Base-by-base conservation (phyloP, 2,797 vertebrate species). In the Clangula hyemalis region DNA sequence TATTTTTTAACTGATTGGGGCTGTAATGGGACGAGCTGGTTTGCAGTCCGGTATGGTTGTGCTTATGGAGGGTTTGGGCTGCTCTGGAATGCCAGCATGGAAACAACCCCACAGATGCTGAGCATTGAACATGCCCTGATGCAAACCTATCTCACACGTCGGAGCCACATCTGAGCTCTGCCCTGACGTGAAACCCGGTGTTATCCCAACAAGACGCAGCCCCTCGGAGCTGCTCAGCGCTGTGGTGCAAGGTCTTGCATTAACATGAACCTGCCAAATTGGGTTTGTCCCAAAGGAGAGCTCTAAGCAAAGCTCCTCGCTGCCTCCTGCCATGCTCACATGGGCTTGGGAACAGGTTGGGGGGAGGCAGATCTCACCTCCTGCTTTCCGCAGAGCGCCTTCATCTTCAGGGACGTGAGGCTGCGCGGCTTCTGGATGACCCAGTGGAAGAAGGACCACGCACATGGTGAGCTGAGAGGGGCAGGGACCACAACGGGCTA, bases 401-500 rank as follows among this genome's bases (percentile, higher is more conserved):
- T 99, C 79, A 99, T 99, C 94, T 99, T 99, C 94, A 99, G 98
- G 89, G 98, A 99, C 39, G 95, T 99, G 88, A 98, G 97, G 91
- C 96, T 99, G 85, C 97, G 98, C 0, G 99, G 99, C 12, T 99
- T 99, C 97, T 99, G 99, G 99, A 97, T 99, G 93, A 99, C 99
- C 2, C 98, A 98, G 82, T 99, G 99, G 99, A 99, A 98, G 94
- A 98, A 94, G 95, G 97, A 98, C 34, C 98, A 99, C 1, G 94
- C 96, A 3, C 96, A 97, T 9, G 98, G 99, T 99, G 89, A 51
- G 49, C 49, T 51, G 49, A 49, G 47, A 49, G 47, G 49, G 49
- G 25, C 49, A 51, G 49, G 49, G 49, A 51, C 49, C 25, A 7
- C 24, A 2, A 27, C 24, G 13, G 25, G 49, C 25, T 14, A 51